Percentiles rank a stretch among this genome's conserved stretches.
These are phyloP conservation scores for Apamea crenata DNA, from an alignment of 2,888 invertebrate species.

Conservation along the genomic window DNA sequence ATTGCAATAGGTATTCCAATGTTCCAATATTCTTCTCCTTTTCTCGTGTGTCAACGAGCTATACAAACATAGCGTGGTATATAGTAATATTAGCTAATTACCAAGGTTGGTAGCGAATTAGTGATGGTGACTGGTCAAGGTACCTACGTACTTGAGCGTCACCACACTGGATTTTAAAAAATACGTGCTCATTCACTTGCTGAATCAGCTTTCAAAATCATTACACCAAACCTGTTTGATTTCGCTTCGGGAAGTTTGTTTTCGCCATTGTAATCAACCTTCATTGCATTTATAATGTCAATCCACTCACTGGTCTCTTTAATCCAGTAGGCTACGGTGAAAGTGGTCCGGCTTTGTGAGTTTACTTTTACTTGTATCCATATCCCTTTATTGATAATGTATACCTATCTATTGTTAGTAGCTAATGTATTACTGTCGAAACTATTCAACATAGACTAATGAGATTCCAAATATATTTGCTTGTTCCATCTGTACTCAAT, in stretches of 20 bases:
- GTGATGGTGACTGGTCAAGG: neutral
- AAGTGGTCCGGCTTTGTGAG: constrained; percentile 13
- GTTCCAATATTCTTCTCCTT: neutral
- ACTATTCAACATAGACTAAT: neutral
- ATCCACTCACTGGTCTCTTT: constrained; percentile 22
- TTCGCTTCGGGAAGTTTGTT: neutral
- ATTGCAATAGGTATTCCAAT: neutral
- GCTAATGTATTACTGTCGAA: neutral
- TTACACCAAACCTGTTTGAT: constrained; percentile 39
- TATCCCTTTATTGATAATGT: neutral
- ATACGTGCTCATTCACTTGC: neutral
- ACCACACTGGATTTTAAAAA: constrained; percentile 3
- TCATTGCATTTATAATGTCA: constrained; percentile 14
- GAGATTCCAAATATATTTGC: neutral
- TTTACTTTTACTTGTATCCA: constrained; percentile 22
- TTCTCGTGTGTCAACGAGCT: neutral
- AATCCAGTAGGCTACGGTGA: constrained; percentile 18
- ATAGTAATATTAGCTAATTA: neutral
- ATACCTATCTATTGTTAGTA: constrained; percentile 6
- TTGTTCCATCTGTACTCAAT: too few relatives aligned
- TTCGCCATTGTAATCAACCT: constrained; percentile 29
- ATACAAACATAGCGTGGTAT: neutral
- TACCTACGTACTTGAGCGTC: neutral
- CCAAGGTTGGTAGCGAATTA: neutral
- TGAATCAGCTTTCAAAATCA: constrained; percentile 10